Conservation (phyloP, 2,113 vertebrate species). For the Hyperoodon ampullatus region DNA sequence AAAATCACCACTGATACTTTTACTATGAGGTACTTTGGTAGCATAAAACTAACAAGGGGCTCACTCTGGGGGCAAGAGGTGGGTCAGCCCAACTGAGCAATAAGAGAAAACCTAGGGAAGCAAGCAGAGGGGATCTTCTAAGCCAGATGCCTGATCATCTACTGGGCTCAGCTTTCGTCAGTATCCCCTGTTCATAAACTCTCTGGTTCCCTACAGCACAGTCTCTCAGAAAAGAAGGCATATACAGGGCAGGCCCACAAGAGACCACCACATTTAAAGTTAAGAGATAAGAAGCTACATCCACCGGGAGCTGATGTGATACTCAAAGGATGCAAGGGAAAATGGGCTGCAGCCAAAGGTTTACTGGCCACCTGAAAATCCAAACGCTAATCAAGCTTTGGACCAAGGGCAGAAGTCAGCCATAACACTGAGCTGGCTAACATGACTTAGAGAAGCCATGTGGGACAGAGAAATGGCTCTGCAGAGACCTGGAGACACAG, state of each 20-base stretch:
- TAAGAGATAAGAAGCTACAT: background rate
- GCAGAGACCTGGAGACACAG: background rate
- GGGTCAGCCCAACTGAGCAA: background rate
- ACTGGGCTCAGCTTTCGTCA: background rate
- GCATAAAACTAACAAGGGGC: background rate
- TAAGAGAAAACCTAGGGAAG: background rate
- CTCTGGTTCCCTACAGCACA: background rate
- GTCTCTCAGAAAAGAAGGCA: background rate
- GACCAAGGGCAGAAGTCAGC: background rate
- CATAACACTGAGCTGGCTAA: background rate
- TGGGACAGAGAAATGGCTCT: background rate
- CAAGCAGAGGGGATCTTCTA: background rate
- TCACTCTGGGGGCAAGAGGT: background rate
- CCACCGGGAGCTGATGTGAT: background rate
- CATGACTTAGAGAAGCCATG: background rate
- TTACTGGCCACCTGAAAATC: background rate
- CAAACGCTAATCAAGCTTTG: background rate
- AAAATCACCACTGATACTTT: background rate
- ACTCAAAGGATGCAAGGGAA: background rate
- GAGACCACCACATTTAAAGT: background rate
- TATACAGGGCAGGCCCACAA: background rate
- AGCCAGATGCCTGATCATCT: background rate
- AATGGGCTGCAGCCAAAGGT: background rate
- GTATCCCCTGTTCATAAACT: background rate
- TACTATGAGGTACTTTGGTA: background rate